Percentiles rank a stretch among this genome's conserved stretches.
phyloP scores from a whole-genome alignment of 1,140 invertebrate species.

The Alviniconcha marisindica region DNA sequence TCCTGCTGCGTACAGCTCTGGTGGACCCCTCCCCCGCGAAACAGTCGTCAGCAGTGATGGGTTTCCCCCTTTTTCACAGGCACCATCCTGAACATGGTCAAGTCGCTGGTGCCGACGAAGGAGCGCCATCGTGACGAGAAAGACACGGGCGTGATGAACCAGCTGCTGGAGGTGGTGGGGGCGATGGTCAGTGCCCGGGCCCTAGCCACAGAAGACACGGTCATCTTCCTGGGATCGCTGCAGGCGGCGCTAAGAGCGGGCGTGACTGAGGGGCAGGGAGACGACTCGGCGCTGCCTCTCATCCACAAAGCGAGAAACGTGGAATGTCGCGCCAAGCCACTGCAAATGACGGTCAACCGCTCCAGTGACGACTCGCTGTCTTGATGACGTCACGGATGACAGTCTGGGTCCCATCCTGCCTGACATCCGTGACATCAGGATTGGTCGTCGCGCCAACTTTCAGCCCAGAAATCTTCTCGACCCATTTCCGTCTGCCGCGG shows the following conservation, averaged over 20 bases:
- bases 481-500: slow-evolving; percentile 50
- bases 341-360: background rate
- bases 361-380: background rate
- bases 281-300: background rate
- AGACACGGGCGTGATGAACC: background rate
- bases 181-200: background rate
- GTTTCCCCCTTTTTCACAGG: background rate
- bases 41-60: background rate
- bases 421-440: slow-evolving; percentile 11
- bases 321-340: background rate
- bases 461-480: slow-evolving; percentile 5
- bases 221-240: background rate
- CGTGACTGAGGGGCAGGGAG: background rate
- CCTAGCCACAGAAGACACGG: background rate
- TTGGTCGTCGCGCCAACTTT: background rate
- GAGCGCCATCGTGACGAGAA: background rate
- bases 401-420: background rate
- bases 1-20: background rate
- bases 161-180: background rate
- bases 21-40: background rate
- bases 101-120: background rate
- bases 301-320: background rate
- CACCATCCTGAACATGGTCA: background rate
- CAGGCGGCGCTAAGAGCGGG: background rate
- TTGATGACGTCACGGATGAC: background rate